phyloP scores from a whole-genome alignment of 2,888 invertebrate genomes.

The Exephanes ischioxanthus region DNA sequence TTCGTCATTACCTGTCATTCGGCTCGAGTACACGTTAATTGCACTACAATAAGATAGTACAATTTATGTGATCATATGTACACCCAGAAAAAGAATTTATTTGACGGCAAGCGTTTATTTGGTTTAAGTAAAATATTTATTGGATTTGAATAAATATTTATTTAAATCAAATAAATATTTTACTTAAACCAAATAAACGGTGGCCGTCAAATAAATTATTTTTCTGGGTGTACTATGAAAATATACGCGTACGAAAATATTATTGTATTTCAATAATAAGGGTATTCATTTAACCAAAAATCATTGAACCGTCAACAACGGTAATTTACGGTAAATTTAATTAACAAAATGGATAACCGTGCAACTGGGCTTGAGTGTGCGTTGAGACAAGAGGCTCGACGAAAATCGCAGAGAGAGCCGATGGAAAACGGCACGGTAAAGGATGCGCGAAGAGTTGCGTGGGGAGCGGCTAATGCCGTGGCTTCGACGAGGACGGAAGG shows the following conservation, averaged over 20 bases:
- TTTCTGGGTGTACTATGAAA: no score
- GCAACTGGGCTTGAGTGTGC: slow-evolving; percentile 2
- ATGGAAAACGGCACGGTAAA: background rate
- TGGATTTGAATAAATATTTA: no score
- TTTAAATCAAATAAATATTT: no score
- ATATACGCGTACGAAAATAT: no score
- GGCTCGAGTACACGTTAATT: background rate
- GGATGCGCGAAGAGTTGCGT: slow-evolving; percentile 20
- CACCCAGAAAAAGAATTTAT: no score
- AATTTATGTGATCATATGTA: no score
- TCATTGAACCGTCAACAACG: background rate
- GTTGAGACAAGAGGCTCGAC: slow-evolving; percentile 13
- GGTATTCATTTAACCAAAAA: background rate
- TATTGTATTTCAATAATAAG: no score
- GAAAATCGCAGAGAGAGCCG: background rate
- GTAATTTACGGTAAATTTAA: slow-evolving; percentile 57
- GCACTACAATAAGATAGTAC: no score
- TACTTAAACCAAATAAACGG: no score
- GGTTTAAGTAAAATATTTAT: no score
- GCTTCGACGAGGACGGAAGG: slow-evolving; percentile 30
- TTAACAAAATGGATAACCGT: slow-evolving; percentile 52
- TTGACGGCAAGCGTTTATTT: no score
- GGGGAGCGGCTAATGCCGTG: slow-evolving; percentile 6
- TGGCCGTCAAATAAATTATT: no score
- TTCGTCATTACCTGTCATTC: background rate